These are phyloP conservation scores for Kryptolebias ocellatus DNA, from an alignment of 2,797 vertebrate species.

Conservation along the genomic window DNA sequence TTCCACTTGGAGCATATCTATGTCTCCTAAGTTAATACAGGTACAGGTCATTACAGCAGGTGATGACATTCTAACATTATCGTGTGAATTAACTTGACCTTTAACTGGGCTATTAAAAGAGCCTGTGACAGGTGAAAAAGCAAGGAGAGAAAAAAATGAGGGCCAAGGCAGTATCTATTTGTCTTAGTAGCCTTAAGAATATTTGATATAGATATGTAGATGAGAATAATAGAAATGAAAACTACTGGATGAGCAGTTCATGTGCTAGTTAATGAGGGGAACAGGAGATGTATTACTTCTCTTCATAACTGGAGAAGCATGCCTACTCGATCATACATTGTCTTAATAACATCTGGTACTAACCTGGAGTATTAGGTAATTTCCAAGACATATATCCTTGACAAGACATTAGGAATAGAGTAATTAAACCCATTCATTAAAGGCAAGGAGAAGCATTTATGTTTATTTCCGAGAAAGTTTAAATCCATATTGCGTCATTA, in stretches of 20 bases:
- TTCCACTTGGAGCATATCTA: slow-evolving; percentile 60
- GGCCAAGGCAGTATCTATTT: slow-evolving; percentile 51
- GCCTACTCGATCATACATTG: slow-evolving; percentile 55
- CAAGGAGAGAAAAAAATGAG: slow-evolving; percentile 61
- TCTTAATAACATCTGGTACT: slow-evolving; percentile 57
- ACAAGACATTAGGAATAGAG: slow-evolving; percentile 28
- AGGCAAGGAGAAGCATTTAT: slow-evolving; percentile 15
- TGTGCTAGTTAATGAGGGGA: slow-evolving; percentile 14
- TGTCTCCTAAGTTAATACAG: slow-evolving; percentile 71
- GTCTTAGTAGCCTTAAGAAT: slow-evolving; percentile 56
- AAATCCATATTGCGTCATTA: slow-evolving; percentile 30
- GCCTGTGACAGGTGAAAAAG: slow-evolving; percentile 70
- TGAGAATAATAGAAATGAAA: slow-evolving; percentile 44
- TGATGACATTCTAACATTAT: slow-evolving; percentile 84
- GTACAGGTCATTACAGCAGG: slow-evolving; percentile 76
- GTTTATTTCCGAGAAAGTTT: slow-evolving; percentile 15
- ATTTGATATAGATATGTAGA: slow-evolving; percentile 41
- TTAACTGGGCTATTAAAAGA: slow-evolving; percentile 83
- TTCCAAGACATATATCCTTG: slow-evolving; percentile 28
- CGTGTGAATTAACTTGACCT: slow-evolving; percentile 81
- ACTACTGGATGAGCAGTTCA: slow-evolving; percentile 47
- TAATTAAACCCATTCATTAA: slow-evolving; percentile 34
- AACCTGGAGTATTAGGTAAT: slow-evolving; percentile 52
- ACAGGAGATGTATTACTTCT: slow-evolving; percentile 48
- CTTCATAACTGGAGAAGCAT: slow-evolving; percentile 52